Evolutionary conservation across 2,797 vertebrate genomes (phyloP).

Genomic region (Enteromius thamalakanensis): DNA sequence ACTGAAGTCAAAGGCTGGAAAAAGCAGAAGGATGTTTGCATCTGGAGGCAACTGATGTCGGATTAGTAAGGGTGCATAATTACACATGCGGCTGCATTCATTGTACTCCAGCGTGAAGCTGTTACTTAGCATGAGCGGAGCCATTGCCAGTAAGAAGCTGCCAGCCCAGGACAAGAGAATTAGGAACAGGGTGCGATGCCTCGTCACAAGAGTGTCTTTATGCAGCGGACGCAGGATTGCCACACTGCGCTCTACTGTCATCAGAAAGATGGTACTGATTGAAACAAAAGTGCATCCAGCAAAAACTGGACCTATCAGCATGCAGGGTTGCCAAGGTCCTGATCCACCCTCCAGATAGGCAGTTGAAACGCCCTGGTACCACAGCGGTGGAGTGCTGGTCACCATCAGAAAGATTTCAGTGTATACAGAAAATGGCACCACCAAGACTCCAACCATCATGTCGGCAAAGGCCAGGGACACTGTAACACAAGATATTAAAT

Average conservation of each 20-base stretch:
- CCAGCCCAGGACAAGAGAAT: conserved; percentile 79
- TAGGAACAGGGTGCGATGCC: conserved; percentile 73
- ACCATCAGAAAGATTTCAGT: conserved; percentile 81
- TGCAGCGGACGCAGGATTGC: conserved; percentile 83
- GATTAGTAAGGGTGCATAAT: conserved; percentile 74
- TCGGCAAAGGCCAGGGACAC: conserved; percentile 85
- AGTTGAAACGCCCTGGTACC: conserved; percentile 72
- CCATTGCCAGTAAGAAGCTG: conserved; percentile 79
- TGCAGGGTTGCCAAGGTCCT: conserved; percentile 78
- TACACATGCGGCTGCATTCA: conserved; percentile 85
- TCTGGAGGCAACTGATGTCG: conserved; percentile 64
- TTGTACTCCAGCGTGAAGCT: conserved; percentile 83
- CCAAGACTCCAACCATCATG: conserved; percentile 81
- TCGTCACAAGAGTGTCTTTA: conserved; percentile 80
- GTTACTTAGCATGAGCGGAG: conserved; percentile 75
- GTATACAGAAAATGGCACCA: conserved; percentile 85
- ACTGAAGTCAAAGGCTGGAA: conserved; percentile 82
- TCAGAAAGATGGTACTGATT: conserved; percentile 86
- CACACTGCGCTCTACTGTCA: conserved; percentile 82
- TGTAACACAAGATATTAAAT: conserved; percentile 59
- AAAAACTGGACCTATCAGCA: conserved; percentile 82
- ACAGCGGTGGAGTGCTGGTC: conserved; percentile 70
- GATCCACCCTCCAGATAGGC: conserved; percentile 50
- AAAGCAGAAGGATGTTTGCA: conserved; percentile 79
- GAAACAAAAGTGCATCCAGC: conserved; percentile 85